Percentiles rank a stretch among this genome's conserved stretches.
These are phyloP conservation scores for Oryzias javanicus DNA, from an alignment of 2,113 vertebrate genomes.

Conservation along the genomic window DNA sequence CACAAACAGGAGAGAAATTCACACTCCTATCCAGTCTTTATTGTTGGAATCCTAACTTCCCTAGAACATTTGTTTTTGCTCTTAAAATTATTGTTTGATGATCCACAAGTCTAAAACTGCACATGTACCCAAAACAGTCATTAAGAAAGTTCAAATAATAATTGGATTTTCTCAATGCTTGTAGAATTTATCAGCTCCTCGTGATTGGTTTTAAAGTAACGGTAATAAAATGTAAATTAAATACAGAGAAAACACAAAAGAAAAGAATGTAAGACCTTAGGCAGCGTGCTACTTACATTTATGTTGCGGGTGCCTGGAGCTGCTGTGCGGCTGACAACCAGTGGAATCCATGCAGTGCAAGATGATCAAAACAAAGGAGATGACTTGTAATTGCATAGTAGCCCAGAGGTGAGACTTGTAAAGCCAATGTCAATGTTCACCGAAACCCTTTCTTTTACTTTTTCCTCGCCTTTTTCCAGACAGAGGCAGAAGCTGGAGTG, in stretches of 20 bases:
- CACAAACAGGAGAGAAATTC: too few species aligned
- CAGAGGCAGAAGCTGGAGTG: slow-evolving; percentile 28
- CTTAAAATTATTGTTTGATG: not conserved
- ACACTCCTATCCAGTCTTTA: too few species aligned
- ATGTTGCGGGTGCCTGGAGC: slow-evolving; percentile 91
- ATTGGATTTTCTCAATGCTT: not conserved
- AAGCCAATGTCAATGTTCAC: slow-evolving; percentile 78
- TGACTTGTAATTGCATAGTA: slow-evolving; percentile 99
- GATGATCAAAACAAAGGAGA: slow-evolving; percentile 98
- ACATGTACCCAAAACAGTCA: not conserved
- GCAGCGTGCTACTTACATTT: slow-evolving; percentile 86
- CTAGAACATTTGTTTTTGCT: not conserved
- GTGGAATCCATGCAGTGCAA: slow-evolving; percentile 98
- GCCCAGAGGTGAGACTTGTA: slow-evolving; percentile 86
- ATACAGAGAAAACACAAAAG: not conserved
- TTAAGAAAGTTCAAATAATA: not conserved
- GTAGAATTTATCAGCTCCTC: too few species aligned
- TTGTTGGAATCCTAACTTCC: too few species aligned
- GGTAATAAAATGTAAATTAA: too few species aligned
- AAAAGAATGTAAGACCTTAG: not conserved
- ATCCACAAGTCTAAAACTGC: not conserved
- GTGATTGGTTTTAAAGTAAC: too few species aligned
- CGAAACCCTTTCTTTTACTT: slow-evolving; percentile 53
- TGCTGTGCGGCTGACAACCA: slow-evolving; percentile 92
- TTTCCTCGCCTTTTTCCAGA: slow-evolving; percentile 28